Evolutionary conservation across 2,113 vertebrate genomes (phyloP).

Genomic region (Aythya baeri): DNA sequence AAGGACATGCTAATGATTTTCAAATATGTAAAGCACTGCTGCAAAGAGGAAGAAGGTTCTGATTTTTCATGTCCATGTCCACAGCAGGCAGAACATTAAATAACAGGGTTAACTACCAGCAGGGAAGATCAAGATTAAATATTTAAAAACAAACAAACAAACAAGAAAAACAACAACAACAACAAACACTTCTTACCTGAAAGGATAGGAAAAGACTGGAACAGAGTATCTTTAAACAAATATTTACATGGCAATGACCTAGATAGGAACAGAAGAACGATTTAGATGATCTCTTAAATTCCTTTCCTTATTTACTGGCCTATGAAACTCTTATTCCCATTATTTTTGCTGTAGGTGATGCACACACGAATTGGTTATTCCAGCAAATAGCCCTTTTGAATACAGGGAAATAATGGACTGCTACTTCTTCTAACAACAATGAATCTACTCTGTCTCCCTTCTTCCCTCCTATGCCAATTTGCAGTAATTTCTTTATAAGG

Average conservation of each 20-base stretch:
- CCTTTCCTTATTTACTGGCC: neutral
- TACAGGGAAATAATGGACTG: neutral
- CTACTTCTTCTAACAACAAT: neutral
- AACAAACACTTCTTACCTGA: neutral
- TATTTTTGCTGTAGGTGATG: neutral
- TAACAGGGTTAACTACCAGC: neutral
- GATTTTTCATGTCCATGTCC: neutral
- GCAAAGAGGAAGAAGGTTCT: neutral
- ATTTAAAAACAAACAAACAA: neutral
- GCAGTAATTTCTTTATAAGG: neutral
- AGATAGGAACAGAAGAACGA: neutral
- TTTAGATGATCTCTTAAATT: neutral
- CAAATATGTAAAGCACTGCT: slow-evolving; percentile 4
- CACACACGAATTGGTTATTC: neutral
- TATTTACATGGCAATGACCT: neutral
- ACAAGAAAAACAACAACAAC: neutral
- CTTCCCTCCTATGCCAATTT: neutral
- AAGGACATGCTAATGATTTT: slow-evolving; percentile 30
- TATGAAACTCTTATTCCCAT: neutral
- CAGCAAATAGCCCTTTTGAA: neutral
- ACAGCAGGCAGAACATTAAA: neutral
- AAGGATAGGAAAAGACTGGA: neutral
- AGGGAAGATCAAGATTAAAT: neutral
- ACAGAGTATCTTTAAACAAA: neutral
- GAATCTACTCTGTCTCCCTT: neutral